Evolutionary conservation across 64 coral and sea anemone species (phyloP), one percentile per base, ranked within the genome.

Genomic region (Montipora cactus): DNA sequence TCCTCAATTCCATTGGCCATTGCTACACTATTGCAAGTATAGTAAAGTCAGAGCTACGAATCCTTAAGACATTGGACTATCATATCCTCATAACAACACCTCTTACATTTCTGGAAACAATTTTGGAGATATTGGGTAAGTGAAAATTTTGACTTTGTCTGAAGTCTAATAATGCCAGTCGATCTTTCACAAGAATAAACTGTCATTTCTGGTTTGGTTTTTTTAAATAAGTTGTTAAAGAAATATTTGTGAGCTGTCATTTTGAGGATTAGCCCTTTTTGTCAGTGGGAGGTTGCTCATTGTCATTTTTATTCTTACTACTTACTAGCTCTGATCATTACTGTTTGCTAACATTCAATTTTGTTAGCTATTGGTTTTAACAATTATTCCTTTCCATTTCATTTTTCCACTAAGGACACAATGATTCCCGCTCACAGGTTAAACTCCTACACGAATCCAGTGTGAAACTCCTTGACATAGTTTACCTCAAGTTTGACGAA

Each of bases 91-190:
- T 91, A 66, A 86, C 87, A 49, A 92, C 97, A 77, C 97, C 97
- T 7, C 84, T 99, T 1, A 96, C 92, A 57, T 99, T 90, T 77
- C 13, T 99, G 16, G 97, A 99, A 80, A 96, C 92, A 8, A 84
- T 99, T n/a, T 51, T 99, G 18, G 97, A 99, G 78, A 99, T 99
- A 67, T 61, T 99, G 75, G 97, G 97, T 96, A 92, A 79, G 89
- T 62, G 25, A 16, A 66, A 61, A 74, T 4, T 8, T 71, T 71
- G 8, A 57, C 53, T 57, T 11, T 8, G 11, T 11, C 53, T 4
- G 11, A 37, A 37, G 37, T 37, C 37, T 8, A 57, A 57, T 6
- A 4, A 8, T 57, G 6, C 11, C 53, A 57, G 11, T 37, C 37
- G 2, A 37, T 37, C 2, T 37, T 37, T 37, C 37, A 37, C 37